Evolutionary conservation across 2,113 vertebrate species (phyloP).

Genomic region (Rhynchopsitta pachyrhyncha): DNA sequence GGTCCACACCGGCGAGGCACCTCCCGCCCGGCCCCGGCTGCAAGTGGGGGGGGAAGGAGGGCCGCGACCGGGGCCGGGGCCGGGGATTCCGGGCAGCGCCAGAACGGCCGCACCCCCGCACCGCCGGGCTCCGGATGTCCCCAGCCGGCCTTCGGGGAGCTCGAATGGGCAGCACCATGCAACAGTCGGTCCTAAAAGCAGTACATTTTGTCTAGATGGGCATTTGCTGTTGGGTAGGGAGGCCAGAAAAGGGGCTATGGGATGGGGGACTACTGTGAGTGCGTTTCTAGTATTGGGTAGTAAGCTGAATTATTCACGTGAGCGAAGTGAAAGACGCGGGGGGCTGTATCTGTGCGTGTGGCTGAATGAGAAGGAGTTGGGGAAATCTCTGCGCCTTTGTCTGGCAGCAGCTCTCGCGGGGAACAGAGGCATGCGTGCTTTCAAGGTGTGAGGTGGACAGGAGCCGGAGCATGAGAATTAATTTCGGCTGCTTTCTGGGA

Average conservation of each 20-base stretch:
- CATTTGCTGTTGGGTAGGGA: neutral
- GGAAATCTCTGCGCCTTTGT: slow-evolving; percentile 50
- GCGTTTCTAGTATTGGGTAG: neutral
- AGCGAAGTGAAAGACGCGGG: neutral
- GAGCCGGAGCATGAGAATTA: neutral
- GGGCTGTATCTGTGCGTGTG: neutral
- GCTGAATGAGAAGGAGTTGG: neutral
- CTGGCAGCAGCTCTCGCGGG: neutral
- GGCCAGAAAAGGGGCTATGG: neutral
- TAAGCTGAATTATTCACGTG: neutral
- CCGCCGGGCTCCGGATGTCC: neutral
- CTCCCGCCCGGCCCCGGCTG: neutral
- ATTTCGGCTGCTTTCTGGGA: neutral
- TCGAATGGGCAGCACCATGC: neutral
- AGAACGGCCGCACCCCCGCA: too few relatives aligned
- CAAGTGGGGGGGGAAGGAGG: neutral
- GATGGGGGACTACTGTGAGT: neutral
- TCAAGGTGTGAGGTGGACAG: neutral
- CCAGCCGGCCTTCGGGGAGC: neutral
- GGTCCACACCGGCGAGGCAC: neutral
- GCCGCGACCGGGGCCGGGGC: neutral
- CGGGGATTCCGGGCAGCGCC: neutral
- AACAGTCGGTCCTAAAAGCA: neutral
- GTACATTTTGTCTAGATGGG: neutral
- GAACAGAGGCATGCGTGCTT: neutral